Percentiles rank a stretch among this genome's conserved stretches.
Evolutionary conservation across 2,113 vertebrate genomes (phyloP).

Genomic region (Cyanoderma ruficeps): DNA sequence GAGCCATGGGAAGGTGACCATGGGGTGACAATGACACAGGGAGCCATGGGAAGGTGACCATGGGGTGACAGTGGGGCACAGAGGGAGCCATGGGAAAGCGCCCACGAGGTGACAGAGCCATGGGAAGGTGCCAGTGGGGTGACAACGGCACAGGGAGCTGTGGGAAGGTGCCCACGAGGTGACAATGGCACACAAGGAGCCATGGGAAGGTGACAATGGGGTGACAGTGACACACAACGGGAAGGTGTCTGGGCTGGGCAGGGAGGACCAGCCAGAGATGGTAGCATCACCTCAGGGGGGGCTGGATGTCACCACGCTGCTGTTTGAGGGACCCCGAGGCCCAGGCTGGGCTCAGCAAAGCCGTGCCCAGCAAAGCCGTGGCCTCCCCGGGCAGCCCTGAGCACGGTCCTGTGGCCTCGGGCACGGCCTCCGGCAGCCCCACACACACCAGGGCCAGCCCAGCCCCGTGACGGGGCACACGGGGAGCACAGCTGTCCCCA

Average conservation of each 20-base stretch:
- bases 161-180: accelerated
- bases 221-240: background rate
- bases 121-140: no score
- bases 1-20: accelerated
- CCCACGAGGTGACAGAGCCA: accelerated
- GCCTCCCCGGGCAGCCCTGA: accelerated
- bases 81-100: background rate
- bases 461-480: background rate
- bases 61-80: background rate
- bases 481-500: background rate
- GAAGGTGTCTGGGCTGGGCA: background rate
- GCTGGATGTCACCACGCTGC: background rate
- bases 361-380: accelerated
- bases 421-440: background rate
- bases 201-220: accelerated
- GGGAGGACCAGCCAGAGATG: accelerated
- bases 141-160: background rate
- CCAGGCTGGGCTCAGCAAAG: background rate
- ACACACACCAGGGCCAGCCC: background rate
- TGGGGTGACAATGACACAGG: accelerated
- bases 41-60: accelerated
- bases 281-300: background rate
- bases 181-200: background rate
- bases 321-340: background rate
- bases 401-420: background rate